Base-by-base conservation (phyloP, 2,888 invertebrate genomes). In the Serrognathus titanus region DNA sequence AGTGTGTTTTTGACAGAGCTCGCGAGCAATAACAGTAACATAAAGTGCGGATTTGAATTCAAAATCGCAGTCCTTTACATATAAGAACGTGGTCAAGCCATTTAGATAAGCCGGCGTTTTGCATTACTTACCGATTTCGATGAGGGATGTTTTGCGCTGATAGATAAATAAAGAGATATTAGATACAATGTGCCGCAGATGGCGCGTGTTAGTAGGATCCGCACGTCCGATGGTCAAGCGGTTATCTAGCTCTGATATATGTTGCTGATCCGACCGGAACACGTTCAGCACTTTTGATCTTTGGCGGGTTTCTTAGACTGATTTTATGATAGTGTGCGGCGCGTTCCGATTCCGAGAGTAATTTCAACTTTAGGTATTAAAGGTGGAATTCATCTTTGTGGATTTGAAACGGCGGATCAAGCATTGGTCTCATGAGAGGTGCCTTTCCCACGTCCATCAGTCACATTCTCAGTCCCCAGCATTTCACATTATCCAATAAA, bases 141-240 rank as follows among this genome's bases (percentile, higher is more conserved):
- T 63, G 62, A 65, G 59, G 64, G 48, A 46, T 60, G 70, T 71
- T 70, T 71, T 71, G 68, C 69, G 67, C 71, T 73, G 73, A 72
- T 73, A 74, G 74, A 75, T 75, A 75, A 75, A 75, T 75, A 75
- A 74, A 71, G 72, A 73, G 72, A 73, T 72, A 71, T 71, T 70
- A 69, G 69, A 67, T 61, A 64, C 65, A 65, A 48, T 55, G 49
- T 36, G 51, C 40, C 50, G 59, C 64, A 63, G 63, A 62, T 62
- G 64, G 59, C 55, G 53, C 61, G 53, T 48, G 63, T 63, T 62
- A 45, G 63, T 62, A 64, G 59, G 57, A 58, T 47, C 52, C 52
- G 65, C 65, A 65, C 65, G 65, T 65, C 55, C 60, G 57, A 43
- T 58, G 64, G 64, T 64, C 64, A 64, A 63, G 63, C 64, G 60